Evolutionary conservation across 2,113 vertebrate species (phyloP).

Genomic region (Ginglymostoma cirratum): DNA sequence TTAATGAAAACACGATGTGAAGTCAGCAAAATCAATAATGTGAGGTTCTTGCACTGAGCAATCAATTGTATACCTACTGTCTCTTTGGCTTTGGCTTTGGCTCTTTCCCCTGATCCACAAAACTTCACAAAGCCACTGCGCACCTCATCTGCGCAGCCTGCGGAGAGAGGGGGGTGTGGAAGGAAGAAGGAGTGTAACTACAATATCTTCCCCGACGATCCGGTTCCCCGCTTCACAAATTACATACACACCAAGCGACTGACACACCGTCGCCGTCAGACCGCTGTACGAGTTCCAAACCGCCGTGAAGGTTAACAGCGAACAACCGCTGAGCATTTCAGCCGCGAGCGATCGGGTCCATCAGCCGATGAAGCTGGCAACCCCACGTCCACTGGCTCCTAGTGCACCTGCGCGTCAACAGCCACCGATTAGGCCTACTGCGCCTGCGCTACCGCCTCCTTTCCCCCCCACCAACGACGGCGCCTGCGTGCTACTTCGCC

Average conservation of each 20-base stretch:
- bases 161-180: background rate
- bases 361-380: background rate
- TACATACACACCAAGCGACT: background rate
- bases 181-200: background rate
- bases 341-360: background rate
- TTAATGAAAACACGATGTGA: background rate
- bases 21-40: background rate
- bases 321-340: background rate
- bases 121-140: background rate
- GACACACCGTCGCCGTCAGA: background rate
- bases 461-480: no score
- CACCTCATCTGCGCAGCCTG: background rate
- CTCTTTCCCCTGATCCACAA: background rate
- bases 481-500: background rate
- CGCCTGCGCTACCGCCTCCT: background rate
- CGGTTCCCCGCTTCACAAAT: background rate
- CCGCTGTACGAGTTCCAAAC: background rate
- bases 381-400: background rate
- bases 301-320: background rate
- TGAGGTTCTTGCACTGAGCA: background rate
- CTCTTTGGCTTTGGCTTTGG: background rate
- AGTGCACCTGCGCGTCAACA: background rate
- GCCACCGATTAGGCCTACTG: background rate
- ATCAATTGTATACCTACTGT: background rate
- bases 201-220: conserved; percentile 5